Conservation (phyloP, 2,113 vertebrate species). For the Eupsittula cactorum region DNA sequence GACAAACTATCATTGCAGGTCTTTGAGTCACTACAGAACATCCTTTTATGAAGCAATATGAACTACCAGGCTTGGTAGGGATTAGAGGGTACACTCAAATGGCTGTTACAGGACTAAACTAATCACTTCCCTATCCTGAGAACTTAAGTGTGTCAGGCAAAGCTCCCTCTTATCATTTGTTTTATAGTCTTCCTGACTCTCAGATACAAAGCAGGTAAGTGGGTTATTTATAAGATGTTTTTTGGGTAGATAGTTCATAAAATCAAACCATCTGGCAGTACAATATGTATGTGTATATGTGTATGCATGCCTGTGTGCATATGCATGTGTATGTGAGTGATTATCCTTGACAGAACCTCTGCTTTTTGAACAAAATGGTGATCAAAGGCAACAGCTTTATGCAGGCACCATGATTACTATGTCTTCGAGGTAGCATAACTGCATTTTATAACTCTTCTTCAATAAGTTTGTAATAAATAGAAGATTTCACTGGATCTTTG, state of each 20-base stretch:
- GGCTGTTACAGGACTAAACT: not conserved
- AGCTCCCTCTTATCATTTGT: not conserved
- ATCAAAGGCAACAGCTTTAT: not conserved
- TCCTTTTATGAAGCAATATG: not conserved
- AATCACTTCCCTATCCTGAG: not conserved
- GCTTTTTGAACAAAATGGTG: not conserved
- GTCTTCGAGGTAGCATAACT: not conserved
- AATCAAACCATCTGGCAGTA: not conserved
- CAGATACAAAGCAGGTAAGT: not conserved
- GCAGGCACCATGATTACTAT: fast-evolving
- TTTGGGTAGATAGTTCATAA: not conserved
- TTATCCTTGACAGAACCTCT: not conserved
- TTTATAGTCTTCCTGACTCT: not conserved
- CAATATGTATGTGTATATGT: not conserved
- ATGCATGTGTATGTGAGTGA: not conserved
- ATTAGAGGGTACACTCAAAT: not conserved
- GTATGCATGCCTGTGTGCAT: not conserved
- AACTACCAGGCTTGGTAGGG: not conserved
- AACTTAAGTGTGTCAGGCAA: not conserved
- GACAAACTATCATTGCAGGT: not conserved
- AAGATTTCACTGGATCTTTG: not conserved
- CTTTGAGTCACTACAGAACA: not conserved
- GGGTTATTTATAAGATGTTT: not conserved
- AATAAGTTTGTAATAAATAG: not conserved
- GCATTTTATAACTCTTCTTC: not conserved